A percentile compares a stretch with the other conserved stretches of the same genome.
Conservation (phyloP, 2,113 vertebrate genomes). For the Phaethornis superciliosus region DNA sequence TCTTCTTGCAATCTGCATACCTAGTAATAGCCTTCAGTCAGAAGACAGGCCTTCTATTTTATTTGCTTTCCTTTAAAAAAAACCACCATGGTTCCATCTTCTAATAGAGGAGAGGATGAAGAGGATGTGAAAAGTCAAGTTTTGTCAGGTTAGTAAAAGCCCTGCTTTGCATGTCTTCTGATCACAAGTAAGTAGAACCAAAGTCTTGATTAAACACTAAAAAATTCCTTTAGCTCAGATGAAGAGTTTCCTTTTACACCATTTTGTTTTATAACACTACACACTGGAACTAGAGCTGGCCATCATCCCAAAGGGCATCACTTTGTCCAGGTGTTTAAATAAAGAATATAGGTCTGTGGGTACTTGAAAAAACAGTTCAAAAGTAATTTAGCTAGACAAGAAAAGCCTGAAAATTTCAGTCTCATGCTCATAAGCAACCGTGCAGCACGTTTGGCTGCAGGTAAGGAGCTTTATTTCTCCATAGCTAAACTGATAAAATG, state of each 20-base stretch:
- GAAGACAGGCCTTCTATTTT: background rate
- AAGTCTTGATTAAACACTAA: background rate
- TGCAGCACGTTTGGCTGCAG: background rate
- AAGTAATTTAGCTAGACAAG: background rate
- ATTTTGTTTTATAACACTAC: background rate
- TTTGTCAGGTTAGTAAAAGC: background rate
- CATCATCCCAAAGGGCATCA: background rate
- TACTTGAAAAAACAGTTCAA: background rate
- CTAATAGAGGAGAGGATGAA: background rate
- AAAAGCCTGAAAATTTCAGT: background rate
- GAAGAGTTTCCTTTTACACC: background rate
- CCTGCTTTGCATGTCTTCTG: background rate
- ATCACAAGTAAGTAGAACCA: background rate
- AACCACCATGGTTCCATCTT: fast-evolving
- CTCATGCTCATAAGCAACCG: background rate
- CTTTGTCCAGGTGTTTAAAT: background rate
- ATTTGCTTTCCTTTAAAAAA: background rate
- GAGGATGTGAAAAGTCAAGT: background rate
- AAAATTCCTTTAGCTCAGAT: background rate
- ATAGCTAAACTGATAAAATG: background rate
- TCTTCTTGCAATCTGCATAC: background rate
- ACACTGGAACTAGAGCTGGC: background rate
- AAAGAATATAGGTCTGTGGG: background rate
- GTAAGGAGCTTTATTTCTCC: background rate
- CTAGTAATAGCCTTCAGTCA: background rate